Evolutionary conservation across 2,888 invertebrate species (phyloP).

Genomic region (Eulithis prunata): DNA sequence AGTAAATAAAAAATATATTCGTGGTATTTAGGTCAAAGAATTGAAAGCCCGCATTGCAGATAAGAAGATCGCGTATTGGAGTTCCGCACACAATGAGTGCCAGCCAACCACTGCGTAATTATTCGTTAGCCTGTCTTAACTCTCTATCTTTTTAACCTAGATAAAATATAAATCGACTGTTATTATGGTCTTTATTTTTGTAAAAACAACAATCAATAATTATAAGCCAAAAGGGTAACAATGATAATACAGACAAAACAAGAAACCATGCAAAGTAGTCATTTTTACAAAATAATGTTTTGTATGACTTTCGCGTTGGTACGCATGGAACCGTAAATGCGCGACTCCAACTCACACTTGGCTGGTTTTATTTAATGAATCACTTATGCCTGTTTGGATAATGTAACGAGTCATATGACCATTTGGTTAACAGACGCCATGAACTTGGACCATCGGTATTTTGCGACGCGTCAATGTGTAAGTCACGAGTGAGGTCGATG

Average conservation of each 20-base stretch:
- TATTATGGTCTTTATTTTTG: too few species aligned
- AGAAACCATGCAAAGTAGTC: too few species aligned
- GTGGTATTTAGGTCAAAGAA: constrained; percentile 5
- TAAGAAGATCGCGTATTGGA: constrained; percentile 7
- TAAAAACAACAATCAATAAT: too few species aligned
- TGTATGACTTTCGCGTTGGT: too few species aligned
- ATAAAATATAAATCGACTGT: too few species aligned
- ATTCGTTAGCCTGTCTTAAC: too few species aligned
- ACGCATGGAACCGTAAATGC: not conserved
- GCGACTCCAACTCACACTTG: not conserved
- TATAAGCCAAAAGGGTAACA: too few species aligned
- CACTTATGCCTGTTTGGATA: not conserved
- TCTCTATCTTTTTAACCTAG: too few species aligned
- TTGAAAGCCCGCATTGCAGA: constrained; percentile 18
- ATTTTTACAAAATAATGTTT: too few species aligned
- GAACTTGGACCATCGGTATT: constrained; percentile 52
- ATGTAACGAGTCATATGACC: constrained; percentile 7
- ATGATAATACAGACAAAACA: too few species aligned
- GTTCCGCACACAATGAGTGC: not conserved
- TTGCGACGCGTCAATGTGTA: constrained; percentile 51
- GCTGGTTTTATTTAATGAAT: not conserved
- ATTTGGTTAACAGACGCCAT: constrained; percentile 38
- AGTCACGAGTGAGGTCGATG: constrained; percentile 65
- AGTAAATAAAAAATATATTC: not conserved
- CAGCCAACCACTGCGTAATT: not conserved